Evolutionary conservation across 1,140 invertebrate genomes (phyloP).

Genomic region (Nasonia vitripennis): DNA sequence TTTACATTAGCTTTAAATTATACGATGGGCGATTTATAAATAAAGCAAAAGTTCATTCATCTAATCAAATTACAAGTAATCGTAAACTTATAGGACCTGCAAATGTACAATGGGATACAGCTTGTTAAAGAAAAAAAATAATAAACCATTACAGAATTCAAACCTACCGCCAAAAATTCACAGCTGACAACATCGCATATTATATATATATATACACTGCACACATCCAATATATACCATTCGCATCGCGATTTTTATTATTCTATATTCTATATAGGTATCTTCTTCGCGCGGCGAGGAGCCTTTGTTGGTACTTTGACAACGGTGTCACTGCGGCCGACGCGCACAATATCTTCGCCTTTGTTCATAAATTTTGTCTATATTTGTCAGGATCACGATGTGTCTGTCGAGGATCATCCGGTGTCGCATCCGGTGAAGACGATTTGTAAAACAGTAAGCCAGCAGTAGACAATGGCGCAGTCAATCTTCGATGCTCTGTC

Average conservation of each 20-base stretch:
- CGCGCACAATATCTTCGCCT: not conserved
- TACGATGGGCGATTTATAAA: no score
- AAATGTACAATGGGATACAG: not conserved
- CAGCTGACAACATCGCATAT: not conserved
- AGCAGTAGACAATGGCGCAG: slow-evolving; percentile 64
- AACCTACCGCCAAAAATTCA: slow-evolving; percentile 3
- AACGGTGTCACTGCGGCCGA: slow-evolving; percentile 24
- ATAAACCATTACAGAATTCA: not conserved
- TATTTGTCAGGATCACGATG: not conserved
- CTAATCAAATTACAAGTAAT: no score
- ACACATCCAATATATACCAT: no score
- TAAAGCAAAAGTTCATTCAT: no score
- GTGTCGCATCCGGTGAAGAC: not conserved
- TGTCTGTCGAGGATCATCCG: not conserved
- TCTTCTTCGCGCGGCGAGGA: not conserved
- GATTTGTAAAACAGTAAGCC: not conserved
- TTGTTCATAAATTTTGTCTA: not conserved
- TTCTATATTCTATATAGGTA: no score
- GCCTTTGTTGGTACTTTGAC: slow-evolving; percentile 47
- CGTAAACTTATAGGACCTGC: not conserved
- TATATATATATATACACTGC: no score
- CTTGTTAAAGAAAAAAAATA: not conserved
- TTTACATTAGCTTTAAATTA: not conserved
- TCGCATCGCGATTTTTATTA: not conserved
- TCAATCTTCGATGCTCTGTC: slow-evolving; percentile 71